Percentiles rank a stretch among this genome's conserved stretches.
Evolutionary conservation across 2,888 invertebrate species (phyloP).

Genomic region (Dasysyrphus tricinctus): DNA sequence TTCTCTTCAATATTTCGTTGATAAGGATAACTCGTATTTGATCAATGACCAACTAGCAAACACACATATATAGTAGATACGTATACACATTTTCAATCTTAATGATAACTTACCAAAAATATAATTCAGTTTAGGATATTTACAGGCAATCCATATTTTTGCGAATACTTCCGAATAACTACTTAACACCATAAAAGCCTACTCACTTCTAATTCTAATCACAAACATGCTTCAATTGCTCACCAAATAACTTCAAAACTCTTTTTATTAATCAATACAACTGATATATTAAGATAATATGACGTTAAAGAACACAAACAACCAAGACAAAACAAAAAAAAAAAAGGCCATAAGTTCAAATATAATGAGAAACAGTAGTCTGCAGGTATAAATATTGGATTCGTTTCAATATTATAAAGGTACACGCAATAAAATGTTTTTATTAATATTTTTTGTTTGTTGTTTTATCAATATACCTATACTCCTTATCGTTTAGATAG

Average conservation of each 20-base stretch:
- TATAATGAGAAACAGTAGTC: slow-evolving; percentile 72
- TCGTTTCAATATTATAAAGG: slow-evolving; percentile 15
- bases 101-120: slow-evolving; percentile 20
- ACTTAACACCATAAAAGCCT: slow-evolving; percentile 63
- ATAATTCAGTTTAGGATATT: background rate
- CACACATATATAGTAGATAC: no score
- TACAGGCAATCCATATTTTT: slow-evolving; percentile 42
- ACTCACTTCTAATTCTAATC: slow-evolving; percentile 68
- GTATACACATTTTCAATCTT: background rate
- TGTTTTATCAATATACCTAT: slow-evolving; percentile 55
- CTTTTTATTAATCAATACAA: slow-evolving; percentile 52
- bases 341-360: slow-evolving; percentile 43
- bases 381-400: slow-evolving; percentile 26
- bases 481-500: slow-evolving; percentile 60
- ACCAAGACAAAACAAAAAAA: slow-evolving; percentile 35
- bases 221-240: slow-evolving; percentile 60
- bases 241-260: slow-evolving; percentile 42
- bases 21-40: no score
- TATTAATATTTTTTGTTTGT: slow-evolving; percentile 57
- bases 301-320: slow-evolving; percentile 3
- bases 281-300: slow-evolving; percentile 40
- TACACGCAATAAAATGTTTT: slow-evolving; percentile 50
- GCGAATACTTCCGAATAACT: slow-evolving; percentile 44
- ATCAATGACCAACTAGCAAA: background rate
- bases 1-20: no score